Evolutionary conservation across 2,888 invertebrate species (phyloP), one percentile per base, ranked within the genome.

Genomic region (Andrena bicolor): DNA sequence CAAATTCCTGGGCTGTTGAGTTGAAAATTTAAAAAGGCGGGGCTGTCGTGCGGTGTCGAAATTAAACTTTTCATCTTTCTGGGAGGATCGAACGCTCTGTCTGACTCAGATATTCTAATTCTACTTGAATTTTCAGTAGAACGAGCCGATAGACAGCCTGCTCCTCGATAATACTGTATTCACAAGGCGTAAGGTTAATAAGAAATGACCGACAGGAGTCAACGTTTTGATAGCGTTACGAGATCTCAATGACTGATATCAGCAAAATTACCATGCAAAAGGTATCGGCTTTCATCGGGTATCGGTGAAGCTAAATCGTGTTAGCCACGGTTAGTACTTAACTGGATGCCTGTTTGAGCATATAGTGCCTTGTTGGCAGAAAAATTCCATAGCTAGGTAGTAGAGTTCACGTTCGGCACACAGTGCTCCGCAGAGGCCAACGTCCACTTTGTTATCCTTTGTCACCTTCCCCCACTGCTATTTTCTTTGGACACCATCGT

Each of bases 41-140:
- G 1, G 41, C 4, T 4, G 13, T 16, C 4, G 16, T 16, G 41
- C 1, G 5, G 5, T 16, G 26, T 26, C 8, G 1, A 56, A 56
- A 10, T 26, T 56, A 56, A 23, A 23, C 20, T 26, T 26, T 26
- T 26, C 10, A 13, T 10, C 13, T 13, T 20, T 23, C 0, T 4
- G 4, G 56, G 1, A 8, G 10, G 10, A 56, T 56, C 23, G 23
- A 8, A 10, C 13, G 23, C 3, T 1, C 10, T 20, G 53, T 13
- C 53, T 26, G 26, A 56, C 53, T 8, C 8, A 20, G 56, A 23
- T 23, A 10, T 56, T 56, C 74, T 75, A 68, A 68, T 74, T 72
- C 72, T 64, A 69, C 80, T 69, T 20, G 32, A 30, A 60, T 20
- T 28, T 26, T 63, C 32, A 35, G 20, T 20, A 16, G 32, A 20